These are phyloP conservation scores for Morpho helenor DNA, from an alignment of 2,888 invertebrate species.

Conservation along the genomic window DNA sequence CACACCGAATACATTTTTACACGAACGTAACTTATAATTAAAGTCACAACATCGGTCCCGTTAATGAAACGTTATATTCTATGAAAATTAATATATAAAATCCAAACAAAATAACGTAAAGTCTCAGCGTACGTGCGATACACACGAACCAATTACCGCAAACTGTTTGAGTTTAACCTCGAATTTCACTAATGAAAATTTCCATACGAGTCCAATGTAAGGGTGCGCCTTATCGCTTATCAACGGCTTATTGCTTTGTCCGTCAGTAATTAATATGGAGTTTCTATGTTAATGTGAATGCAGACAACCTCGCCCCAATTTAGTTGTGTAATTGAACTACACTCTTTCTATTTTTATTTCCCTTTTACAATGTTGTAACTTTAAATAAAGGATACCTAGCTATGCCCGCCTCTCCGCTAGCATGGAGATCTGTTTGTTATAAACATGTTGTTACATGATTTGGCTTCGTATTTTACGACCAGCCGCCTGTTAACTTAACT, in stretches of 20 bases:
- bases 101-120: constrained; percentile 59
- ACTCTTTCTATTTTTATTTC: constrained; percentile 4
- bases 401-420: too few species aligned
- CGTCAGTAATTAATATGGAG: constrained; percentile 56
- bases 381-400: too few species aligned
- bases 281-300: constrained; percentile 31
- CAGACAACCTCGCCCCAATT: constrained; percentile 22
- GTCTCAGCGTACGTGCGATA: constrained; percentile 42
- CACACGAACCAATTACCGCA: constrained; percentile 72
- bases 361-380: neutral
- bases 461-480: too few species aligned
- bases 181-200: constrained; percentile 75
- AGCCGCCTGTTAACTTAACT: too few species aligned
- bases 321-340: constrained; percentile 18
- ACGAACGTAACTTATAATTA: neutral
- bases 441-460: too few species aligned
- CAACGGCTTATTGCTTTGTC: constrained; percentile 59
- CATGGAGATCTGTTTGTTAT: too few species aligned
- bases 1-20: neutral
- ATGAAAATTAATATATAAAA: constrained; percentile 51
- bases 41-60: too few species aligned
- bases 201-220: constrained; percentile 37
- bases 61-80: constrained; percentile 4
- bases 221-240: constrained; percentile 73
- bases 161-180: constrained; percentile 70